Evolutionary conservation across 2,113 vertebrate genomes (phyloP).

Genomic region (Eptesicus fuscus): DNA sequence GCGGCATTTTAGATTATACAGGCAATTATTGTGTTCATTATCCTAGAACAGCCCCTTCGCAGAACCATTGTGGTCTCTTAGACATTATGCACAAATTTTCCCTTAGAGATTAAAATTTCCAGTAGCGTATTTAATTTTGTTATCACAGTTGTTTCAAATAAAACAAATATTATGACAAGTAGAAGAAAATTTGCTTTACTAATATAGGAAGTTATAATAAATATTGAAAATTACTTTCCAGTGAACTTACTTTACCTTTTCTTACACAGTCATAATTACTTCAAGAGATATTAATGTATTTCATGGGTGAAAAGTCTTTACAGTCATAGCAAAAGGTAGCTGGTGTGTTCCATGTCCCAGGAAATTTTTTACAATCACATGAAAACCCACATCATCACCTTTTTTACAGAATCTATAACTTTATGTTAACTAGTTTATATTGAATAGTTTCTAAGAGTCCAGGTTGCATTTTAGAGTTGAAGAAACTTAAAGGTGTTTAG

Average conservation of each 20-base stretch:
- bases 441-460: not conserved
- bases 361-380: not conserved
- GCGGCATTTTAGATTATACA: slow-evolving; percentile 85
- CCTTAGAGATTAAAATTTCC: slow-evolving; percentile 84
- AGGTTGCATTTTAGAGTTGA: not conserved
- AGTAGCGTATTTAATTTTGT: slow-evolving; percentile 82
- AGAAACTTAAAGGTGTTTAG: no score
- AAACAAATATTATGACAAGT: slow-evolving; percentile 83
- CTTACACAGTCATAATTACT: slow-evolving; percentile 56
- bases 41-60: slow-evolving; percentile 77
- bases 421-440: not conserved
- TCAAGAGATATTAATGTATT: slow-evolving; percentile 53
- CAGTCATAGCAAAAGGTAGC: not conserved
- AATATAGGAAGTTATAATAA: slow-evolving; percentile 68
- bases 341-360: not conserved
- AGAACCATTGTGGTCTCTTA: slow-evolving; percentile 76
- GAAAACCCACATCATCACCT: not conserved
- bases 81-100: slow-evolving; percentile 80
- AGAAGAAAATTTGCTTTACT: slow-evolving; percentile 74
- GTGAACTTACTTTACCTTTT: slow-evolving; percentile 60
- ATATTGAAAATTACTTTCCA: slow-evolving; percentile 41
- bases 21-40: slow-evolving; percentile 87
- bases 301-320: slow-evolving; percentile 26
- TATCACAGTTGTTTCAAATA: slow-evolving; percentile 77
- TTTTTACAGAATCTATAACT: slow-evolving; percentile 19